phyloP scores from a whole-genome alignment of 92 coral and sea anemone species.

The Epizoanthus illoricatus region DNA sequence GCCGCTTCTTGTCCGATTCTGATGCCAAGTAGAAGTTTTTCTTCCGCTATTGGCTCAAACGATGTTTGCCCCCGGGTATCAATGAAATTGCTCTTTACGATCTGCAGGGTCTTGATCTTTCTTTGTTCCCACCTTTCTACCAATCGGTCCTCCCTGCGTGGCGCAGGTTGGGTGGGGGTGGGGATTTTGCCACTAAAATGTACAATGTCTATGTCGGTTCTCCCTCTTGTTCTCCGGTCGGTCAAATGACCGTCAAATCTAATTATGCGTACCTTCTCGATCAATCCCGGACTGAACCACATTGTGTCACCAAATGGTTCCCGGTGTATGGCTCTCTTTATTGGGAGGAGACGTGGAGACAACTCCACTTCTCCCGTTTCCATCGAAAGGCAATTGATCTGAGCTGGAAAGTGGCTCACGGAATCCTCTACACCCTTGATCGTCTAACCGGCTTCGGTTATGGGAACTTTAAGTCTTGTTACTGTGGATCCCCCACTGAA shows the following conservation, averaged over 20 bases:
- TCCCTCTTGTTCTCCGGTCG: not conserved
- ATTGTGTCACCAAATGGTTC: conserved; percentile 20
- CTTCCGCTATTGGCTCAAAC: too few species aligned
- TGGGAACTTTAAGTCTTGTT: not conserved
- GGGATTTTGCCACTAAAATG: too few species aligned
- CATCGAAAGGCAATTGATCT: not conserved
- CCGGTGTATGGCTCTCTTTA: not conserved
- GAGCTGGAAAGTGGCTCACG: conserved; percentile 43
- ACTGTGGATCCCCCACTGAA: not conserved
- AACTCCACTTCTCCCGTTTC: conserved; percentile 1
- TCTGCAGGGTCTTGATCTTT: too few species aligned
- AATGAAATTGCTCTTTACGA: too few species aligned
- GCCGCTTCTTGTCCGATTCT: not conserved
- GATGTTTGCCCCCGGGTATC: too few species aligned
- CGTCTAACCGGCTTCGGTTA: not conserved
- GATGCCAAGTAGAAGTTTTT: not conserved
- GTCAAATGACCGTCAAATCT: not conserved
- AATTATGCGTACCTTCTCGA: not conserved
- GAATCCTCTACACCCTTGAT: conserved; percentile 26
- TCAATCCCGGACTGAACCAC: not conserved
- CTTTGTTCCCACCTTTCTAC: too few species aligned
- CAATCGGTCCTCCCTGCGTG: too few species aligned
- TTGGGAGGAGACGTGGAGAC: conserved; percentile 42
- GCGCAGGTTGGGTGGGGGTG: too few species aligned
- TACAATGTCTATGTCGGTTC: too few species aligned